phyloP scores from a whole-genome alignment of 2,888 invertebrate genomes.

The Torymus tubicola region DNA sequence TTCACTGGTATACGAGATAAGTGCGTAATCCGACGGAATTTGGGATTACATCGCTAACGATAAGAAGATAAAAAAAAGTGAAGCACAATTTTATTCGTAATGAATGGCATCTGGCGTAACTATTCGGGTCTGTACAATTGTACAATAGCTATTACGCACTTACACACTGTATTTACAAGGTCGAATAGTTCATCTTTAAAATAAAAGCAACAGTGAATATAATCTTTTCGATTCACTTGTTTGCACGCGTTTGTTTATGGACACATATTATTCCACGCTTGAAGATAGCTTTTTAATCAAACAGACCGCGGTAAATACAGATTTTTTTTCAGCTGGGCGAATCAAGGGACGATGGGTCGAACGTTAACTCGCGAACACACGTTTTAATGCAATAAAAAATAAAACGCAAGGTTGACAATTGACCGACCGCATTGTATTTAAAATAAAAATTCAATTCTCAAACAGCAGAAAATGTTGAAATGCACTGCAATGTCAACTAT shows the following conservation, averaged over 20 bases:
- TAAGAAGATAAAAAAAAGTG: no score
- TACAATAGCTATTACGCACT: no score
- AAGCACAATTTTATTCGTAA: no score
- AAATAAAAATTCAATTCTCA: slow-evolving; percentile 42
- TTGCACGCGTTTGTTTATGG: not conserved
- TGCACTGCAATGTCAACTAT: slow-evolving; percentile 50
- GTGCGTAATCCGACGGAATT: no score
- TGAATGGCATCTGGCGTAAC: no score
- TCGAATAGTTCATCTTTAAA: no score
- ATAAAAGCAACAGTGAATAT: no score
- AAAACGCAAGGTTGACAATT: slow-evolving; percentile 27
- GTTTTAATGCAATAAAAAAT: slow-evolving; percentile 37
- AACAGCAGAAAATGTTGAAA: slow-evolving; percentile 43
- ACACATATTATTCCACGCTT: slow-evolving; percentile 7
- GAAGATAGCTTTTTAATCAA: slow-evolving; percentile 21
- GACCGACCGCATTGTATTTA: slow-evolving; percentile 38
- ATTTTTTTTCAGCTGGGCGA: not conserved
- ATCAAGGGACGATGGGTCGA: not conserved
- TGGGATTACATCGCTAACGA: no score
- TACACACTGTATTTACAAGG: no score
- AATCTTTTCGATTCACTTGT: not conserved
- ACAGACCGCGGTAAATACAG: not conserved
- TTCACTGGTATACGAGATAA: no score
- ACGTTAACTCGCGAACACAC: no score
- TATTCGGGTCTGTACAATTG: no score